Evolutionary conservation across 2,113 vertebrate genomes (phyloP).

Genomic region (Numida meleagris): DNA sequence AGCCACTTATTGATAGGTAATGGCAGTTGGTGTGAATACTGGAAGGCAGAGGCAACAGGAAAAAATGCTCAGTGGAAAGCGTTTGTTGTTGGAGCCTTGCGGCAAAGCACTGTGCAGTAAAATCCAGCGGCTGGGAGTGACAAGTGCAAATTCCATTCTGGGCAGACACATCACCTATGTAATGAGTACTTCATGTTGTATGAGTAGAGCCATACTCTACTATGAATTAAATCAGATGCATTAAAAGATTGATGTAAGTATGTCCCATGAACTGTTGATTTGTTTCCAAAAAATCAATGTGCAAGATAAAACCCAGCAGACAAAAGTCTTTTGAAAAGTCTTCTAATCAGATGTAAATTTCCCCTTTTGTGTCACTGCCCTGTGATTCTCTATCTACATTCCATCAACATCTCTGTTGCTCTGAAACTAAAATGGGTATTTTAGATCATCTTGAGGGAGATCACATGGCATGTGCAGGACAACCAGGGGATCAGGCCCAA

Average conservation of each 20-base stretch:
- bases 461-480: no score
- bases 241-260: background rate
- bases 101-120: background rate
- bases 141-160: background rate
- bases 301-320: background rate
- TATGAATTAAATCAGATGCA: background rate
- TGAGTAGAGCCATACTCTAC: background rate
- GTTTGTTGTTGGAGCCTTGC: background rate
- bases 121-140: background rate
- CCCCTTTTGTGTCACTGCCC: background rate
- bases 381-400: background rate
- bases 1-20: background rate
- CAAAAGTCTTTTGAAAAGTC: background rate
- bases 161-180: background rate
- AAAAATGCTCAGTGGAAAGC: background rate
- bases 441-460: no score
- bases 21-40: background rate
- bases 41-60: rapidly evolving
- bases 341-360: background rate
- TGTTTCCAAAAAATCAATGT: background rate
- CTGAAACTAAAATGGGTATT: background rate
- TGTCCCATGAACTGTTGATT: background rate
- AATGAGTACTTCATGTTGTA: background rate
- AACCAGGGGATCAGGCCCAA: no score
- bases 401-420: background rate